Evolutionary conservation across 1,140 invertebrate species (phyloP), one percentile per base, ranked within the genome.

Genomic region (Atta colombica): DNA sequence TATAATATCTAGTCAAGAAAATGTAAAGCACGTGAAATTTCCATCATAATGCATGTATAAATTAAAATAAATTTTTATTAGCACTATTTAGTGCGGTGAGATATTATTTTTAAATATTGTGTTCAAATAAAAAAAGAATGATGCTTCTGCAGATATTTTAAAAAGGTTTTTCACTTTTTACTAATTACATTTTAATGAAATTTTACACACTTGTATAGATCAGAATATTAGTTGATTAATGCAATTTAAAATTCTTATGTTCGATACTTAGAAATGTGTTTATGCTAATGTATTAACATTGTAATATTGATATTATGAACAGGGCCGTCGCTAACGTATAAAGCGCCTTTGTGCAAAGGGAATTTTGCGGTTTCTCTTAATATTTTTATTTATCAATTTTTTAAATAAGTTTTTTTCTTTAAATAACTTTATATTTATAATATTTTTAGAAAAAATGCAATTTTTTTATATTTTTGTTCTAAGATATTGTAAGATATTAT

Each of bases 1-100:
- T 84, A 74, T 63, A 35, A 45, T 84, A 84, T 84, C 80, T 84
- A 84, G 80, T 84, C 80, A 75, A 74, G 68, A 82, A 53, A 12
- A 49, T 61, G 49, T 80, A 72, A 82, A 60, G 25, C 68, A 82
- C 69, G 25, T 74, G 2, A 84, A 75, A 84, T 61, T 61, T 28
- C n/a, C 5, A 28, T 84, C 25, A 63, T 49, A 45, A 82, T 10
- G 6, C 39, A 66, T 10, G 14, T 68, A 80, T 80, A 68, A 68
- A 69, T 45, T 81, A 71, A 55, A n/a, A 61, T 61, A 82, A 84
- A 49, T 18, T 61, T 75, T 51, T 61, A 84, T 35, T 61, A 51
- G 21, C 7, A 39, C n/a, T 45, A 16, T 28, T 81, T 80, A 68
- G 1, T 69, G 2, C 8, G 21, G 16, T 69, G 31, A 63, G 21